Conservation (phyloP, 2,888 invertebrate species). For the Pogonocherus hispidulus region DNA sequence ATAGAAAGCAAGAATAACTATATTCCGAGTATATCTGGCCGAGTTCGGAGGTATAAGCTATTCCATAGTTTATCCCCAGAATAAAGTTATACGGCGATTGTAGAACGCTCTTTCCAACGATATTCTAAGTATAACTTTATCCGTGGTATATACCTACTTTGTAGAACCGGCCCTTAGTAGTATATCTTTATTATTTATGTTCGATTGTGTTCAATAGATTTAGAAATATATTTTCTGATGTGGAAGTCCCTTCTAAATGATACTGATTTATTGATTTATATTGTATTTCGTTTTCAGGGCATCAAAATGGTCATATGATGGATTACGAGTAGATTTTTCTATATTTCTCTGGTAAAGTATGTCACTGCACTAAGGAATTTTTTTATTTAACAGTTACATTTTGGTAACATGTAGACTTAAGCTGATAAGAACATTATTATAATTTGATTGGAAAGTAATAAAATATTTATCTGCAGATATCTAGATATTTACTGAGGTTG, state of each 20-base stretch:
- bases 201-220: too few relatives aligned
- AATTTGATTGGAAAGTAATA: slow-evolving; percentile 11
- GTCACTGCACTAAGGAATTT: slow-evolving; percentile 18
- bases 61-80: too few relatives aligned
- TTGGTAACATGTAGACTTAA: slow-evolving; percentile 32
- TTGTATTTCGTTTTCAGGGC: slow-evolving; percentile 44
- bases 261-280: neutral
- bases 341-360: slow-evolving; percentile 45
- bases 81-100: too few relatives aligned
- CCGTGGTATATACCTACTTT: too few relatives aligned
- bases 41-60: too few relatives aligned
- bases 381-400: slow-evolving; percentile 31
- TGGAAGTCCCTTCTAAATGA: neutral
- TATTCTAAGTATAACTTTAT: too few relatives aligned
- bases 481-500: slow-evolving; percentile 31
- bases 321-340: slow-evolving; percentile 48
- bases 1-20: too few relatives aligned
- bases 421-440: slow-evolving; percentile 54
- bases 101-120: too few relatives aligned
- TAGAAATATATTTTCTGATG: too few relatives aligned
- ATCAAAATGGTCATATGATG: slow-evolving; percentile 53
- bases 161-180: too few relatives aligned
- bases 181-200: too few relatives aligned
- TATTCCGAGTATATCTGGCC: too few relatives aligned
- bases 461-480: slow-evolving; percentile 10